Conservation (phyloP, 1,140 invertebrate genomes). For the Drosophila ficusphila region DNA sequence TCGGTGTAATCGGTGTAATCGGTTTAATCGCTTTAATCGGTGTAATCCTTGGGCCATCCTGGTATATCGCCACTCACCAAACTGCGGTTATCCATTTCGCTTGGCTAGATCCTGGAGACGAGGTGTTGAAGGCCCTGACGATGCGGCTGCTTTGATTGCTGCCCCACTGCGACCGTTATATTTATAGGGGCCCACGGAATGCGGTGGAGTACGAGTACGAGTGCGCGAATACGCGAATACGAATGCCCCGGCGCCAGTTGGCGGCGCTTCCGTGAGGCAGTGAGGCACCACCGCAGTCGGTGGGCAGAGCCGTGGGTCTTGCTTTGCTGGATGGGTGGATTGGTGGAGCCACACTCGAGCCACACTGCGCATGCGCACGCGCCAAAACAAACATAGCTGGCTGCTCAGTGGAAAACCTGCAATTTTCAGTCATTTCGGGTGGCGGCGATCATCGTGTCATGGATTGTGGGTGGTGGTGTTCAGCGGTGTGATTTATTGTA, state of each 20-base stretch:
- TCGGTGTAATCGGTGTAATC: no score
- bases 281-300: neutral
- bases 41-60: constrained; percentile 9
- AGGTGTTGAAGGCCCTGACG: constrained; percentile 35
- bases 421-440: constrained; percentile 54
- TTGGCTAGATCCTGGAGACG: constrained; percentile 27
- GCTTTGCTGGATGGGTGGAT: no score
- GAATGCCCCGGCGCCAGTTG: constrained; percentile 25
- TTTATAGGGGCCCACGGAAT: constrained; percentile 64
- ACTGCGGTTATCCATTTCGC: constrained; percentile 66
- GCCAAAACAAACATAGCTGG: constrained; percentile 22
- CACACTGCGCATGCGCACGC: constrained; percentile 46
- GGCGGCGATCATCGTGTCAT: constrained; percentile 40
- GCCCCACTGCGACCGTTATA: constrained; percentile 63
- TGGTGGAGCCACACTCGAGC: neutral
- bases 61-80: constrained; percentile 44
- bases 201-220: constrained; percentile 24
- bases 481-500: no score
- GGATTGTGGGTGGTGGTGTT: constrained; percentile 42
- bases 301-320: constrained; percentile 7
- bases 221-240: no score
- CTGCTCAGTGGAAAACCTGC: constrained; percentile 43
- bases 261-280: constrained; percentile 62
- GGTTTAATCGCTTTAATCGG: no score
- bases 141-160: constrained; percentile 64